These are phyloP conservation scores for Takifugu bimaculatus DNA, from an alignment of 2,113 vertebrate species.

Conservation along the genomic window DNA sequence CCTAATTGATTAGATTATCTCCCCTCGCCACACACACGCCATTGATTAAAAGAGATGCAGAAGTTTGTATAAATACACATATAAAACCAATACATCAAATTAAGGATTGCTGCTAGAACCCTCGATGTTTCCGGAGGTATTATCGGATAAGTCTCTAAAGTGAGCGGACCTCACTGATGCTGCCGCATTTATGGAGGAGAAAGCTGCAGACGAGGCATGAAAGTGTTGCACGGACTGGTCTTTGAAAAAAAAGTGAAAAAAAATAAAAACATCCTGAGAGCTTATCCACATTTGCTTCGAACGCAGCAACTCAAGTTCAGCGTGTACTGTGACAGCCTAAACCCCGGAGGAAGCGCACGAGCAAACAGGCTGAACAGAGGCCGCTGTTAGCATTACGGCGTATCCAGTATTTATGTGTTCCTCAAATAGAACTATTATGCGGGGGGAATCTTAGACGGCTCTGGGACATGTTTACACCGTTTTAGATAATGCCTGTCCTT, in stretches of 20 bases:
- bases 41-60: conserved; percentile 42
- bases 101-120: neutral
- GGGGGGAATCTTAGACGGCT: conserved; percentile 62
- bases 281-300: conserved; percentile 55
- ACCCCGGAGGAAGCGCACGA: conserved; percentile 52
- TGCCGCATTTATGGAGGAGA: conserved; percentile 27
- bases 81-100: neutral
- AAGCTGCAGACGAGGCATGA: conserved; percentile 33
- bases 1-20: conserved; percentile 77
- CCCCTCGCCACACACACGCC: conserved; percentile 42
- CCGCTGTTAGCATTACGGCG: conserved; percentile 55
- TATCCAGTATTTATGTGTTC: conserved; percentile 68
- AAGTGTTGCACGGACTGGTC: conserved; percentile 38
- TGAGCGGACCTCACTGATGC: conserved; percentile 21
- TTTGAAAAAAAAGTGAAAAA: conserved; percentile 1
- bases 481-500: conserved; percentile 68
- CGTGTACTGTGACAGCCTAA: conserved; percentile 54
- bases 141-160: conserved; percentile 12
- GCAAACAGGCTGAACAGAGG: conserved; percentile 56
- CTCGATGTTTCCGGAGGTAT: conserved; percentile 4
- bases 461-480: conserved; percentile 75
- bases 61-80: neutral
- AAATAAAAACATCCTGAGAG: conserved; percentile 44
- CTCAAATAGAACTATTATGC: conserved; percentile 71
- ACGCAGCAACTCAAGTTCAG: conserved; percentile 54